Evolutionary conservation across 2,797 vertebrate genomes (phyloP).

Genomic region (Coccyzus lansbergi): DNA sequence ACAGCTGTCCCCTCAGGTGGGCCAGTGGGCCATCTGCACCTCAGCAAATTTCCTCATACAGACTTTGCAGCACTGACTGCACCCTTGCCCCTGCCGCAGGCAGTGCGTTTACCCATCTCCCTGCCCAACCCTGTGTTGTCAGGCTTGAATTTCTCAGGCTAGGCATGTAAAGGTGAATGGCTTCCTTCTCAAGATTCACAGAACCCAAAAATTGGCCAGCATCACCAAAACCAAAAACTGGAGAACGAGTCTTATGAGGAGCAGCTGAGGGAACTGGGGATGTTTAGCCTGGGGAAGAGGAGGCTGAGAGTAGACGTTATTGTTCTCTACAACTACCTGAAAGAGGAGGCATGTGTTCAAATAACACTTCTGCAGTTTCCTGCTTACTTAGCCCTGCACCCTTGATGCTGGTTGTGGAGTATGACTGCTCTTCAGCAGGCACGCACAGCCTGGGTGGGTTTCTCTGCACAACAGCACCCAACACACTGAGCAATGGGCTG

Average conservation of each 20-base stretch:
- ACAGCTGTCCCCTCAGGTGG: background rate
- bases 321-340: too few species aligned
- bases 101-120: rapidly evolving
- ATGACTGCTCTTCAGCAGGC: rapidly evolving
- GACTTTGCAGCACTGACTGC: background rate
- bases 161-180: background rate
- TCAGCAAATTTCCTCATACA: background rate
- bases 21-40: background rate
- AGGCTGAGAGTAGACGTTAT: too few species aligned
- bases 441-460: rapidly evolving
- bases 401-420: background rate
- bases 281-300: too few species aligned
- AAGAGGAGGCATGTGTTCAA: background rate
- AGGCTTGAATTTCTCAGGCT: background rate
- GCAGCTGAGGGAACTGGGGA: too few species aligned
- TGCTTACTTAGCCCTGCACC: too few species aligned
- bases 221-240: too few species aligned
- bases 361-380: background rate
- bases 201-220: background rate
- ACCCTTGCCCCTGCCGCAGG: background rate
- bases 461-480: background rate
- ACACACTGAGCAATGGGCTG: background rate
- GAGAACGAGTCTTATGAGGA: too few species aligned
- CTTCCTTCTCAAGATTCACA: background rate
- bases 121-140: background rate